A percentile compares a stretch with the other conserved stretches of the same genome.
Evolutionary conservation across 2,888 invertebrate genomes (phyloP).

Genomic region (Leucania comma): DNA sequence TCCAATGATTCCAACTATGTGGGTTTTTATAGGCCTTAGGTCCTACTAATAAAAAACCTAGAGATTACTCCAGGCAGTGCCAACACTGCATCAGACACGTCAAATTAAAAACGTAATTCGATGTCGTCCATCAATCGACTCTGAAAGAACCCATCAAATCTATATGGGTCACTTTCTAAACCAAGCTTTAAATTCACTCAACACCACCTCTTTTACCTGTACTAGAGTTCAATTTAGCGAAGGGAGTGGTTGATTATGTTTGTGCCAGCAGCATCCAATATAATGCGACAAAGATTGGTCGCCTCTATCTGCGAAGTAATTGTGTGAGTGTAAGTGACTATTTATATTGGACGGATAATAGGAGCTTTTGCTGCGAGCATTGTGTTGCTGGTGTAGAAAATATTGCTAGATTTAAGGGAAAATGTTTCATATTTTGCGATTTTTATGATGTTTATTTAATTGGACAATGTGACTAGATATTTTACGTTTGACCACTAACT

Average conservation of each 20-base stretch:
- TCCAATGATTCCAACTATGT: too few relatives aligned
- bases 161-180: slow-evolving; percentile 53
- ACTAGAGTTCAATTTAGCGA: slow-evolving; percentile 18
- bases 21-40: background rate
- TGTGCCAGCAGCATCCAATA: slow-evolving; percentile 65
- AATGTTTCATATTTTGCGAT: background rate
- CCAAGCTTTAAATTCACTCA: background rate
- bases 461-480: background rate
- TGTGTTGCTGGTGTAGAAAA: slow-evolving; percentile 55
- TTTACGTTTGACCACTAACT: too few relatives aligned
- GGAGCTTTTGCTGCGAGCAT: slow-evolving; percentile 58
- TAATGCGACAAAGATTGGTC: slow-evolving; percentile 66
- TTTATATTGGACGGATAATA: slow-evolving; percentile 72
- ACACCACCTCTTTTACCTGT: slow-evolving; percentile 7
- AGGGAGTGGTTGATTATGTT: slow-evolving; percentile 8
- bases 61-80: background rate
- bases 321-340: slow-evolving; percentile 64
- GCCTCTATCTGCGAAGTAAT: slow-evolving; percentile 52
- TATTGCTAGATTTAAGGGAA: slow-evolving; percentile 7
- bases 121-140: slow-evolving; percentile 60
- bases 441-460: background rate
- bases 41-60: background rate
- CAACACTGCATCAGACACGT: slow-evolving; percentile 9
- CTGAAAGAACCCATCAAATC: slow-evolving; percentile 52
- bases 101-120: slow-evolving; percentile 41